Evolutionary conservation across 2,888 invertebrate genomes (phyloP), one percentile per base, ranked within the genome.

Genomic region (Hipparchia sbordonii): DNA sequence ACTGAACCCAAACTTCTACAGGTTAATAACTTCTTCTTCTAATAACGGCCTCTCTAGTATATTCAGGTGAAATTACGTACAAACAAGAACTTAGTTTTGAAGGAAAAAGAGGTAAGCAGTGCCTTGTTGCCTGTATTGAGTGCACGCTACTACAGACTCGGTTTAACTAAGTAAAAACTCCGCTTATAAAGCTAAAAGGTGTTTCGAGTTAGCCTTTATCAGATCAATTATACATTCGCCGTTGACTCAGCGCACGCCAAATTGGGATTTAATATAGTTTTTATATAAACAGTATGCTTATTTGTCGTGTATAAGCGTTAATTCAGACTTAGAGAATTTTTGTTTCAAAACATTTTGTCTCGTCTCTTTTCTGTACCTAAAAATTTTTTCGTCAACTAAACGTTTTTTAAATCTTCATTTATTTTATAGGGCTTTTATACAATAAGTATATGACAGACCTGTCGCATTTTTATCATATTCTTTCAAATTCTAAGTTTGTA

Each of bases 211-310:
- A 76, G 70, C 69, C 76, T 76, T 82, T 82, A 82, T 81, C 81
- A 82, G 81, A 81, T 82, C 80, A 81, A 82, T 82, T 82, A 80
- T 81, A 77, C 76, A 79, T 79, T 75, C 78, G 72, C 76, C 68
- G 72, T 69, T 74, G 76, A 73, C 72, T 77, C 77, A 70, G 72
- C 70, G 74, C 76, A 77, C 76, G 78, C 77, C 51, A 79, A 77
- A 79, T 75, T 79, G 75, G 74, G 73, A 75, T 77, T 78, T 79
- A 80, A 77, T 75, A 66, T 60, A 54, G 69, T 71, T 73, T 72
- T 74, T 73, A 77, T 77, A 76, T 72, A 67, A 72, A 71, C 71
- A 67, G 74, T 70, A 77, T 68, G 51, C 60, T 60, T 48, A 7
- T 60, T 3, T 45, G 2, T 59, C 48, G 56, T 39, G 7, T 10